A percentile compares a stretch with the other conserved stretches of the same genome.
Evolutionary conservation across 1,140 invertebrate species (phyloP).

Genomic region (Euschistus heros): DNA sequence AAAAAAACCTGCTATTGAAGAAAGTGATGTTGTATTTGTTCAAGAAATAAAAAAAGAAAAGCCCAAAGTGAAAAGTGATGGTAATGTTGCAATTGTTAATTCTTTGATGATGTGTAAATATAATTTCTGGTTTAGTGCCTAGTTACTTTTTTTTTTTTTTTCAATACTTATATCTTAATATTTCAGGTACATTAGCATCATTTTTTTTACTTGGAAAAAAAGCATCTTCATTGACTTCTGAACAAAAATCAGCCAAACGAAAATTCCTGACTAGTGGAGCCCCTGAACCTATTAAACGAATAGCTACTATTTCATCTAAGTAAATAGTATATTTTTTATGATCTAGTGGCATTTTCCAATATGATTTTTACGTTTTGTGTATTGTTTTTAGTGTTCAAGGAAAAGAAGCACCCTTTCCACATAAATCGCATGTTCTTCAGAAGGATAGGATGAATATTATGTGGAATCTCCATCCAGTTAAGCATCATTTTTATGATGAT

Average conservation of each 20-base stretch:
- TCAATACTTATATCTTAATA: not conserved
- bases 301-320: not conserved
- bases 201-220: not conserved
- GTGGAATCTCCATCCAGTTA: not conserved
- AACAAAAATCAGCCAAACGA: not conserved
- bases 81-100: not conserved
- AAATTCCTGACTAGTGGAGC: slow-evolving; percentile 1
- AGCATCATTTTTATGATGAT: not conserved
- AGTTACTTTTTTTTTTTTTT: not conserved
- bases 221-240: not conserved
- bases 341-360: not conserved
- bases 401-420: not conserved
- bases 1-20: not conserved
- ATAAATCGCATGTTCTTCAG: not conserved
- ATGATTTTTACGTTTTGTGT: not conserved
- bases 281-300: not conserved
- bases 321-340: not conserved
- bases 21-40: not conserved
- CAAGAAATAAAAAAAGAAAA: not conserved
- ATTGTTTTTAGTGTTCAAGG: slow-evolving; percentile 10
- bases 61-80: slow-evolving; percentile 2
- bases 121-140: not conserved
- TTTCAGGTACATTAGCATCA: slow-evolving; percentile 15
- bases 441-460: slow-evolving; percentile 13
- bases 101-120: too few relatives aligned